Conservation (phyloP, 2,113 vertebrate species). For the Hydropotes inermis region DNA sequence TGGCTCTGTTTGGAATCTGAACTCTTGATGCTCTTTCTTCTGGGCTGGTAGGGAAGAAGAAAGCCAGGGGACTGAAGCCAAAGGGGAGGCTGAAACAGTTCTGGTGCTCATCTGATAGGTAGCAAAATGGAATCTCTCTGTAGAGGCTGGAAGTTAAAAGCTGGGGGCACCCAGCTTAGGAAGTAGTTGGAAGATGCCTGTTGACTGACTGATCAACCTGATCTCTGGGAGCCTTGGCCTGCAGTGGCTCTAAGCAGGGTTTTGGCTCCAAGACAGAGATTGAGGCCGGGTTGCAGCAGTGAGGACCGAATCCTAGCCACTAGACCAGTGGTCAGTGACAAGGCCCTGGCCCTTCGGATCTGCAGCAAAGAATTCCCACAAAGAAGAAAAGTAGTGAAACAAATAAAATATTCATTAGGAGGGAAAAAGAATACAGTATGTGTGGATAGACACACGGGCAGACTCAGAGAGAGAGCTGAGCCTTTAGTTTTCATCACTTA, state of each 20-base stretch:
- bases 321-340: background rate
- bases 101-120: background rate
- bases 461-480: background rate
- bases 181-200: background rate
- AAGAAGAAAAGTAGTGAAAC: background rate
- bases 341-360: background rate
- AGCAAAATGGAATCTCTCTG: background rate
- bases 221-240: background rate
- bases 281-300: rapidly evolving
- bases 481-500: background rate
- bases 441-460: background rate
- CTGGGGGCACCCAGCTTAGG: background rate
- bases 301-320: background rate
- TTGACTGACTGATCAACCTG: background rate
- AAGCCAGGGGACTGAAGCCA: background rate
- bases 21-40: background rate
- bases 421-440: background rate
- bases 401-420: background rate
- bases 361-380: background rate
- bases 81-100: background rate
- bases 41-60: background rate
- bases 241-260: background rate
- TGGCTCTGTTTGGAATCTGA: background rate
- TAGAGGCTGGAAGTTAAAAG: background rate
- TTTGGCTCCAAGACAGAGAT: background rate